Evolutionary conservation across 1,140 invertebrate species (phyloP), one percentile per base, ranked within the genome.

Genomic region (Cataglyphis hispanica): DNA sequence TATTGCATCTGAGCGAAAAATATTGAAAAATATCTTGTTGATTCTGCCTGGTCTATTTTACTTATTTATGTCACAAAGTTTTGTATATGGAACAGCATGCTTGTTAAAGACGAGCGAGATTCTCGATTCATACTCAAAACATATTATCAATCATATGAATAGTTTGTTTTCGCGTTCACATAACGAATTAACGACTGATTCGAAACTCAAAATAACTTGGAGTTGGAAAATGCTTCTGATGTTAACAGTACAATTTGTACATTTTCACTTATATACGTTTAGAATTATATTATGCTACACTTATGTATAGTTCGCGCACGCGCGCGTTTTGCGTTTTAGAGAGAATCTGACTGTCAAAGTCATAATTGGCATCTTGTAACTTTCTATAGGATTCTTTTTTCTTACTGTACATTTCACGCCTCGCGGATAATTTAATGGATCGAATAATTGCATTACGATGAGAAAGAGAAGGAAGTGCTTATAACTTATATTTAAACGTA

Each of bases 1-100:
- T 61, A 61, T 74, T 16, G 75, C 43, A 22, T 64, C 37, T 40
- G 11, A 86, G 40, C 74, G 46, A 84, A 89, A 72, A 77, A 86
- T 77, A 72, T 70, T 72, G 75, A 50, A 77, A 89, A 86, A 89
- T 88, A 58, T 86, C 56, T 63, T 86, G 84, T 19, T 86, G 43
- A 77, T 60, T 25, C 56, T 70, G 77, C 11, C 37, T 74, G 31
- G 69, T 76, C 70, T 43, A 77, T 58, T 58, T 56, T 86, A 86
- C 58, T 66, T 58, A 66, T 1, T 74, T 75, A 40, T 8, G 25
- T 83, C 50, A 60, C 70, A 63, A 77, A 78, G 84, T 77, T 86
- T 86, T 61, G 69, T 76, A 56, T 61, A 61, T 89, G 77, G 70
- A 83, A 77, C 60, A 86, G 50, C 66, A 83, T 60, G 40, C 40